Evolutionary conservation across 2,797 vertebrate species (phyloP).

Genomic region (Pygocentrus nattereri): DNA sequence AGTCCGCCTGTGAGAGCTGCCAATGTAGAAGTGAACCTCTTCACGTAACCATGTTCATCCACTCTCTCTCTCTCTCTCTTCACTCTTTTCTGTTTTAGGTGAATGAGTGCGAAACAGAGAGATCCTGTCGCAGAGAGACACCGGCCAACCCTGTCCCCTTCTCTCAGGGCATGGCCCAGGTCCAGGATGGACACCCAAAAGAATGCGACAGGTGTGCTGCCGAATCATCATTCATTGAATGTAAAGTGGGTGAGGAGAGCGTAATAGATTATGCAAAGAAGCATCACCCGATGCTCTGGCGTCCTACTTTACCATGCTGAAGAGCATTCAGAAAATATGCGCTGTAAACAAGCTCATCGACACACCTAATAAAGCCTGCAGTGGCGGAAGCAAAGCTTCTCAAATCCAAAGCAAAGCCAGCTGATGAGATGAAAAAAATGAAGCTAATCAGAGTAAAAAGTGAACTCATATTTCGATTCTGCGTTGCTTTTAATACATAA

Average conservation of each 20-base stretch:
- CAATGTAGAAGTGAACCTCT: conserved; percentile 18
- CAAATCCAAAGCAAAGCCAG: background rate
- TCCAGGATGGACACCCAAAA: conserved; percentile 86
- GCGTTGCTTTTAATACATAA: background rate
- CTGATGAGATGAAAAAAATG: conserved; percentile 1
- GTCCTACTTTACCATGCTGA: conserved; percentile 15
- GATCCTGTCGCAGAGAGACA: conserved; percentile 67
- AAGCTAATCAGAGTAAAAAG: background rate
- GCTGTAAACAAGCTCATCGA: conserved; percentile 4
- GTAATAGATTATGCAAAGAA: conserved; percentile 15
- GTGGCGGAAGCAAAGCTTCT: conserved; percentile 3
- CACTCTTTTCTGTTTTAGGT: conserved; percentile 58
- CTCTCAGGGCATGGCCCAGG: conserved; percentile 87
- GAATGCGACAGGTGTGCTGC: conserved; percentile 78
- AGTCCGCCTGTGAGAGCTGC: background rate
- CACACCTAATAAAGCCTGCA: conserved; percentile 7
- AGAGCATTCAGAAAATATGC: conserved; percentile 8
- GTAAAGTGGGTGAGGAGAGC: conserved; percentile 23
- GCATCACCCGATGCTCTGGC: conserved; percentile 19
- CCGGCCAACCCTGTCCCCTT: conserved; percentile 77
- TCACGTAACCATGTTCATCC: background rate
- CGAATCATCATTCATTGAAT: conserved; percentile 30
- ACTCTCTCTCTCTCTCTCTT: background rate
- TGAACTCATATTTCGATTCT: background rate
- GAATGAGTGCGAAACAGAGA: conserved; percentile 79